phyloP scores from a whole-genome alignment of 1,140 invertebrate species.

The Drosophila virilis region DNA sequence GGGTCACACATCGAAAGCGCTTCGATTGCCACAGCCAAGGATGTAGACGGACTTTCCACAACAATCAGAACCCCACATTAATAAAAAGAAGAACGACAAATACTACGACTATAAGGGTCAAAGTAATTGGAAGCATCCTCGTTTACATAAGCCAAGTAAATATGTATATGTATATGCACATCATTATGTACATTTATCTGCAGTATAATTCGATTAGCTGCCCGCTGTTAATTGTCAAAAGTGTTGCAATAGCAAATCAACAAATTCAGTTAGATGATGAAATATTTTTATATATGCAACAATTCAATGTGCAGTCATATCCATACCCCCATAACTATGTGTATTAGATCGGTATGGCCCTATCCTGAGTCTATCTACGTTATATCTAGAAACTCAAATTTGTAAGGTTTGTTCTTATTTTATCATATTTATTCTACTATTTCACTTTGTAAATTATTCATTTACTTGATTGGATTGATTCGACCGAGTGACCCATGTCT shows the following conservation, averaged over 20 bases:
- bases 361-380: too few species aligned
- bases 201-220: background rate
- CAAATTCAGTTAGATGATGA: background rate
- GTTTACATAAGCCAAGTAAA: background rate
- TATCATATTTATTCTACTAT: too few species aligned
- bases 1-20: slow-evolving; percentile 43
- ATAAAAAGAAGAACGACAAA: slow-evolving; percentile 15
- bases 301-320: too few species aligned
- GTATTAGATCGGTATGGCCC: too few species aligned
- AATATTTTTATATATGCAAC: background rate
- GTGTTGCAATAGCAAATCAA: background rate
- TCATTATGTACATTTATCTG: too few species aligned
- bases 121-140: slow-evolving; percentile 29
- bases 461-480: too few species aligned
- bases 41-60: slow-evolving; percentile 28
- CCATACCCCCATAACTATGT: too few species aligned
- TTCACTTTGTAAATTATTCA: too few species aligned
- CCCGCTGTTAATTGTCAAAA: background rate
- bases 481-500: too few species aligned
- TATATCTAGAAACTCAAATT: too few species aligned
- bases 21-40: slow-evolving; percentile 27
- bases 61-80: slow-evolving; percentile 20
- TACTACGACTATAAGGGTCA: slow-evolving; percentile 22
- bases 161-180: background rate
- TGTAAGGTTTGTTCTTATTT: too few species aligned